A percentile compares a stretch with the other conserved stretches of the same genome.
These are phyloP conservation scores for Catharus ustulatus DNA, from an alignment of 2,797 vertebrate genomes.

Conservation along the genomic window DNA sequence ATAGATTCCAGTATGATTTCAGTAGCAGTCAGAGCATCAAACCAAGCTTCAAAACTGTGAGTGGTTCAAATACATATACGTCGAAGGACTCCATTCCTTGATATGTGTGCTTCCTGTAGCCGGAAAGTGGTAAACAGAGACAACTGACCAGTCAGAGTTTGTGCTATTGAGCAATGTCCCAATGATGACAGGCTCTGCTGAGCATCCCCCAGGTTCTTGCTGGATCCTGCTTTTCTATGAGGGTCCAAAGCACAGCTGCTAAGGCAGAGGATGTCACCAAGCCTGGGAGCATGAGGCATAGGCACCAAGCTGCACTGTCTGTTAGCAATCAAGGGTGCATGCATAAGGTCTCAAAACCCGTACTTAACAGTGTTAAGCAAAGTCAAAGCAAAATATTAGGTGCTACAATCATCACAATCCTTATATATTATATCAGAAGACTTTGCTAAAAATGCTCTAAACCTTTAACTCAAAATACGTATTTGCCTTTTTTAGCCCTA, in stretches of 20 bases:
- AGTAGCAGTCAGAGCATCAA: neutral
- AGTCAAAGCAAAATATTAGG: neutral
- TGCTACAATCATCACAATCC: neutral
- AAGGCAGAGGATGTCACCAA: neutral
- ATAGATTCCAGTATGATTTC: neutral
- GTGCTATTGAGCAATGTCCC: neutral
- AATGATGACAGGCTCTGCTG: neutral
- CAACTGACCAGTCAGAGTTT: neutral
- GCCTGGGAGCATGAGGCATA: fast-evolving
- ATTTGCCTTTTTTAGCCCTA: neutral
- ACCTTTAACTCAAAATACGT: neutral
- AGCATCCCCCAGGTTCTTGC: fast-evolving
- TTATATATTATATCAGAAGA: neutral
- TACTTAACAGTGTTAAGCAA: neutral
- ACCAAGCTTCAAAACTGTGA: neutral
- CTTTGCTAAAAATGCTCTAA: neutral
- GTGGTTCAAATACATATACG: no score
- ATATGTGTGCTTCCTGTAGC: fast-evolving
- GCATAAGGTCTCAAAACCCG: neutral
- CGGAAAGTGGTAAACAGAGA: neutral
- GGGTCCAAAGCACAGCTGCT: neutral
- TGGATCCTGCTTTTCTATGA: fast-evolving
- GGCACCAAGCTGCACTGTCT: neutral
- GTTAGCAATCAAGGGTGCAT: neutral
- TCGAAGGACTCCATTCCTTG: neutral